Evolutionary conservation across 2,888 invertebrate species (phyloP).

Genomic region (Ischnura elegans): DNA sequence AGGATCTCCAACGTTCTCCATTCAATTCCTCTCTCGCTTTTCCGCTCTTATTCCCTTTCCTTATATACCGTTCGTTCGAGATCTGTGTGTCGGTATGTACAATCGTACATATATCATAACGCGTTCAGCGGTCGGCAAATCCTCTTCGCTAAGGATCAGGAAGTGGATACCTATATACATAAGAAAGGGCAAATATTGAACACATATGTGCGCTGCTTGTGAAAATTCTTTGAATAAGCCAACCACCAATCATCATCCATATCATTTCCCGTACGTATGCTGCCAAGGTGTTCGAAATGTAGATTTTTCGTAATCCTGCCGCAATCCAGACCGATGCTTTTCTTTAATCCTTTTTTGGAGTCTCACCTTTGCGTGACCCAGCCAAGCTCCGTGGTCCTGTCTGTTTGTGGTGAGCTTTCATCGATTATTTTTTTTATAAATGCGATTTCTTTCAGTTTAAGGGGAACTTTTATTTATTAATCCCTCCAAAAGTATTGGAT

Average conservation of each 20-base stretch:
- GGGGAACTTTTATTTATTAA: too few species aligned
- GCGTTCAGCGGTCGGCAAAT: not conserved
- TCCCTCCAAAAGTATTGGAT: too few species aligned
- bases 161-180: not conserved
- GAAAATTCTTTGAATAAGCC: not conserved
- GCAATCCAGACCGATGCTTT: not conserved
- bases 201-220: not conserved
- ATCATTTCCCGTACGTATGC: not conserved
- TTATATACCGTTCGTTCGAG: not conserved
- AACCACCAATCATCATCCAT: not conserved
- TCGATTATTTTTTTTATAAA: not conserved
- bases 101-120: conserved; percentile 13
- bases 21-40: not conserved
- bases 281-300: not conserved
- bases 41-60: not conserved
- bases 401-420: not conserved
- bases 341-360: not conserved
- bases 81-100: too few species aligned
- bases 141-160: not conserved
- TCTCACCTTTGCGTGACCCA: too few species aligned
- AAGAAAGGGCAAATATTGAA: too few species aligned
- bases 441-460: too few species aligned
- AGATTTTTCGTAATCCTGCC: not conserved
- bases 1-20: not conserved
- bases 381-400: not conserved